Evolutionary conservation across 2,888 invertebrate species (phyloP), one percentile per base, ranked within the genome.

Genomic region (Dolichopus griseipennis): DNA sequence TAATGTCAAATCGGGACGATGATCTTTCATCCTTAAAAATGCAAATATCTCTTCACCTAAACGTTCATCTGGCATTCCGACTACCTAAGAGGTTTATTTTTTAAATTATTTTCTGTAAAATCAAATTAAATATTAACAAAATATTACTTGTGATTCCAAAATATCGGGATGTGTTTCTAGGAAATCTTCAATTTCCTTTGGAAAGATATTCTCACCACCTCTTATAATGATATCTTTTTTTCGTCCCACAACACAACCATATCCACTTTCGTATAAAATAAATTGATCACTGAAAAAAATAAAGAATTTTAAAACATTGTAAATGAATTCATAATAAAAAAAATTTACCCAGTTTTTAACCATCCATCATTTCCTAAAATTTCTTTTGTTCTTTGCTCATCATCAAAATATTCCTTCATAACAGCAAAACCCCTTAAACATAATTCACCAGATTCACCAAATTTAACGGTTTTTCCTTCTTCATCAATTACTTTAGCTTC

Each of bases 121-220:
- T 64, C 63, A 9, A 34, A n/a, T 20, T 66, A 22, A 18, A 43
- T 12, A 62, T 41, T 37, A 37, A 5, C 3, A 37, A 37, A 37
- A 10, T 37, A 12, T 12, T 78, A 89, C 89, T 75, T 90, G 87
- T 9, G 84, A 85, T 77, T 92, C 90, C 20, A 85, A 76, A 61
- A 92, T 83, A 71, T 85, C 82, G 0, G 89, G 89, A 82, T 92
- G 90, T 0, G 84, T 83, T 73, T 87, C 86, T 1, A 92, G 76
- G 71, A 88, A 85, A 71, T 90, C 86, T 81, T 93, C 92, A 65
- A 93, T 84, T 83, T 92, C 92, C 84, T 85, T 86, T 0, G 93
- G 92, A 76, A 88, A 91, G 68, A 93, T 86, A 75, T 92, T 92
- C 79, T 91, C 91, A n/a, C 92, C 92, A 6, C 91, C 91, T 65